These are phyloP conservation scores for Cliona cf. orientalis DNA, from an alignment of 37 sponge, comb jelly and placozoan species.

Conservation along the genomic window DNA sequence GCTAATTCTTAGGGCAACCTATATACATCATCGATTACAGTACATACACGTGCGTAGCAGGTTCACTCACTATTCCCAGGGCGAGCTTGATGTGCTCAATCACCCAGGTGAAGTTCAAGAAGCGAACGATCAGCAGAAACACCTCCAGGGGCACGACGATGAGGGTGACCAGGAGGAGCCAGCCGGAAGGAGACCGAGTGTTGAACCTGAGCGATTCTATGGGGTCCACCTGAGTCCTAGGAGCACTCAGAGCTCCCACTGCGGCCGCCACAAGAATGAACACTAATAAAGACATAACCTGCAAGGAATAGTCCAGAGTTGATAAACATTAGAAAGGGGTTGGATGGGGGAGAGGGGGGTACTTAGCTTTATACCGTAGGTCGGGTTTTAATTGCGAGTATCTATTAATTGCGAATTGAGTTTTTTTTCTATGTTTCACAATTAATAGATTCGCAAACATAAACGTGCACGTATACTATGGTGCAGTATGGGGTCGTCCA, in stretches of 20 bases:
- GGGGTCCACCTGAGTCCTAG: background rate
- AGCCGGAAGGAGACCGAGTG: constrained; percentile 20
- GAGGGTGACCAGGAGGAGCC: constrained; percentile 17
- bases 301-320: too few relatives aligned
- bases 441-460: too few relatives aligned
- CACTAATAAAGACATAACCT: background rate
- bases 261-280: background rate
- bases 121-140: background rate
- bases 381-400: too few relatives aligned
- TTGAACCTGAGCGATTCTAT: constrained; percentile 10
- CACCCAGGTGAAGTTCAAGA: constrained; percentile 1
- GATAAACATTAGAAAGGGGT: too few relatives aligned
- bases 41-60: background rate
- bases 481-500: too few relatives aligned
- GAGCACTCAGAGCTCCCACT: background rate
- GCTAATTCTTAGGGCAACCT: too few relatives aligned
- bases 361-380: too few relatives aligned
- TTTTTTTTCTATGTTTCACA: too few relatives aligned
- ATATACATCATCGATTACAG: background rate
- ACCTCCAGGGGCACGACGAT: background rate
- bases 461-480: too few relatives aligned
- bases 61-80: constrained; percentile 9
- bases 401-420: too few relatives aligned
- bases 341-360: too few relatives aligned
- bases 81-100: background rate